Conservation (phyloP, 2,888 invertebrate species). For the Latrodectus elegans region DNA sequence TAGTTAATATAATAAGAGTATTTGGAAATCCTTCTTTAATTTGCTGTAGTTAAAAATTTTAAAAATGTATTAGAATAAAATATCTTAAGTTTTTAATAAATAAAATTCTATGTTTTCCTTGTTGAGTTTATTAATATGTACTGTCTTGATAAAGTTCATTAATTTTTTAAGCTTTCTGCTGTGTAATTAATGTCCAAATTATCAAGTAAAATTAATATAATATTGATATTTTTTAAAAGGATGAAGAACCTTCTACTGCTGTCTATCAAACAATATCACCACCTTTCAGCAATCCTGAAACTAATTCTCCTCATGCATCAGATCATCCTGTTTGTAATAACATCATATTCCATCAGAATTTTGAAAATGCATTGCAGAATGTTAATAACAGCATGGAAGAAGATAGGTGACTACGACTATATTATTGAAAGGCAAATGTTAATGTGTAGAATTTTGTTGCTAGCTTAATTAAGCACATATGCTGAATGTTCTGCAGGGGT, state of each 20-base stretch:
- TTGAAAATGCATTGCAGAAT: constrained; percentile 48
- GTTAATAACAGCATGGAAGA: constrained; percentile 33
- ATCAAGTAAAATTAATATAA: background rate
- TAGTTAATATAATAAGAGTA: too few species aligned
- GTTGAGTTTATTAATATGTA: background rate
- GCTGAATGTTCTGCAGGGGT: too few species aligned
- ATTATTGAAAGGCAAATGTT: background rate
- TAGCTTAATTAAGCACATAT: too few species aligned
- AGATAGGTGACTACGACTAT: constrained; percentile 61
- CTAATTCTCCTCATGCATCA: constrained; percentile 29
- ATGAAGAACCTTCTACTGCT: constrained; percentile 46
- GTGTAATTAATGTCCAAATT: too few species aligned
- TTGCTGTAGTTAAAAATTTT: too few species aligned
- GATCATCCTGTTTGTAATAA: constrained; percentile 56
- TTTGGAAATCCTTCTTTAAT: too few species aligned
- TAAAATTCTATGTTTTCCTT: background rate
- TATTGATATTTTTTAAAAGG: constrained; percentile 5
- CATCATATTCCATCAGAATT: constrained; percentile 59
- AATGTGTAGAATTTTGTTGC: too few species aligned
- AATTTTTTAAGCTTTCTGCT: background rate
- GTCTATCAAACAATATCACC: constrained; percentile 68
- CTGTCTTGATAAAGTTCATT: background rate
- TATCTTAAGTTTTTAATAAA: background rate
- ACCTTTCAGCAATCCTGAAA: constrained; percentile 61
- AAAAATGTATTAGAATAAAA: too few species aligned